phyloP scores from a whole-genome alignment of 2,113 vertebrate species.

The Dasyornis broadbenti region DNA sequence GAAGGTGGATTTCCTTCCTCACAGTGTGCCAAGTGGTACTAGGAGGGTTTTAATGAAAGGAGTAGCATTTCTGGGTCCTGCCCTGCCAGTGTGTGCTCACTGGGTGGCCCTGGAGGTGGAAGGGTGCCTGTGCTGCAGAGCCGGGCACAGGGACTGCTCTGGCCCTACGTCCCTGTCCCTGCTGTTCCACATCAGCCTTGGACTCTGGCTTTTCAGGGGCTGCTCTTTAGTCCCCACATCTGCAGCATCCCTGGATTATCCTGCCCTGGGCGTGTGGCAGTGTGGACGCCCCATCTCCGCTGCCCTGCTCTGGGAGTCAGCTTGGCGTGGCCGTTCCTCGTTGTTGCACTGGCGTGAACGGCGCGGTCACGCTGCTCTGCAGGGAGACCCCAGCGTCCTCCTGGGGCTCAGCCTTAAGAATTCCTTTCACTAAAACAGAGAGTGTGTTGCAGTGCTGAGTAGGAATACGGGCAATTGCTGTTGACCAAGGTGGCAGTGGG shows the following conservation, averaged over 20 bases:
- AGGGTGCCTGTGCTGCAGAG: background rate
- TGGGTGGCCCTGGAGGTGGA: background rate
- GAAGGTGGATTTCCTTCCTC: background rate
- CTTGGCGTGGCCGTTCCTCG: background rate
- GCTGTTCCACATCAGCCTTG: background rate
- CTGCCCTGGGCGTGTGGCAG: background rate
- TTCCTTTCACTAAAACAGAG: background rate
- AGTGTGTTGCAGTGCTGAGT: background rate
- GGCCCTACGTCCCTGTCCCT: fast-evolving
- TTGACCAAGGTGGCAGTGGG: background rate
- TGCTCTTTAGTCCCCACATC: background rate
- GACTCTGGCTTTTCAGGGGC: background rate
- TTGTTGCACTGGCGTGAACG: fast-evolving
- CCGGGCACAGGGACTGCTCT: background rate
- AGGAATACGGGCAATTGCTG: background rate
- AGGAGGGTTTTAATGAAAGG: background rate
- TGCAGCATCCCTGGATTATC: background rate
- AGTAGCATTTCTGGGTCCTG: background rate
- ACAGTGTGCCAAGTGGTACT: background rate
- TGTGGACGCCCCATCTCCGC: fast-evolving
- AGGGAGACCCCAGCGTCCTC: background rate
- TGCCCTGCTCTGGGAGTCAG: background rate
- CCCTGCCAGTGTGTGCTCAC: fast-evolving
- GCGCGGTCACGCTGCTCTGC: fast-evolving
- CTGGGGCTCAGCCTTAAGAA: background rate